Conservation (phyloP, 2,888 invertebrate species). For the Drosophila conformis region DNA sequence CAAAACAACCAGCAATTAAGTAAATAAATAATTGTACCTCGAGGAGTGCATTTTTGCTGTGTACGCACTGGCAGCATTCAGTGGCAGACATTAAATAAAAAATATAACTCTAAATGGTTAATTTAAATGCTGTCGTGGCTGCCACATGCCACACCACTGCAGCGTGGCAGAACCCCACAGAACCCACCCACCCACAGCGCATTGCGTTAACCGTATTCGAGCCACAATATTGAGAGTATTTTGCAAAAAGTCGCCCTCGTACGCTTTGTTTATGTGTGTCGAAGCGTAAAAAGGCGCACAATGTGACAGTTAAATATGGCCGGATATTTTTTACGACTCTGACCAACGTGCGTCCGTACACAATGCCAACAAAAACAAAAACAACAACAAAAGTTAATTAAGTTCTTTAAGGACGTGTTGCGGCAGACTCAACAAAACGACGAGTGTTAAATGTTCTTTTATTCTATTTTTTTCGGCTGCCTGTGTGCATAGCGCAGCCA, state of each 20-base stretch:
- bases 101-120: conserved; percentile 49
- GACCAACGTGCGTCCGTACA: conserved; percentile 24
- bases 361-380: conserved; percentile 17
- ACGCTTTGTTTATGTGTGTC: conserved; percentile 71
- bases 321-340: conserved; percentile 62
- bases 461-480: conserved; percentile 1
- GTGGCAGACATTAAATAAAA: conserved; percentile 30
- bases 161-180: neutral
- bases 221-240: conserved; percentile 66
- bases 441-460: conserved; percentile 32
- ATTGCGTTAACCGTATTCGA: conserved; percentile 55
- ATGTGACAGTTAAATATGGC: conserved; percentile 76
- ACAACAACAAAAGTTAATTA: conserved; percentile 70
- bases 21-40: neutral
- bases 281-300: conserved; percentile 72
- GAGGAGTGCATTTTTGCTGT: neutral
- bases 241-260: conserved; percentile 44
- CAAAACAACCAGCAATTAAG: neutral
- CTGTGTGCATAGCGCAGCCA: conserved; percentile 51
- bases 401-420: conserved; percentile 74
- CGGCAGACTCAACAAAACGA: conserved; percentile 24
- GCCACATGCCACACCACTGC: conserved; percentile 16
- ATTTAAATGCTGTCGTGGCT: conserved; percentile 53
- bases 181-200: neutral
- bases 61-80: conserved; percentile 6